Evolutionary conservation across 2,113 vertebrate genomes (phyloP).

Genomic region (Psophia crepitans): DNA sequence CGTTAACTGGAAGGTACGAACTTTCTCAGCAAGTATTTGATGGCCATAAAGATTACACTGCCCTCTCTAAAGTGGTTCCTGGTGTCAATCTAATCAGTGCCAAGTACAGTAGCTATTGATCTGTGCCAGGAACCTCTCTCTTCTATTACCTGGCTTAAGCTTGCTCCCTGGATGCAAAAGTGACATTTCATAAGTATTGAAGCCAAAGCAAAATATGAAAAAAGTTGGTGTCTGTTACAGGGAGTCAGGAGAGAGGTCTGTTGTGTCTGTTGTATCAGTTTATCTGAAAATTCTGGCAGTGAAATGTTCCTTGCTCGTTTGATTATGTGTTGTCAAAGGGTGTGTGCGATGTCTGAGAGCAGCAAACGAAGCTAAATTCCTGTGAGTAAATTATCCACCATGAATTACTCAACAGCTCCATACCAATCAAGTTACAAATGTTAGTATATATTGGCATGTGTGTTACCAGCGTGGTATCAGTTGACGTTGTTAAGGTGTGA

Average conservation of each 20-base stretch:
- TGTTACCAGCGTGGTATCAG: background rate
- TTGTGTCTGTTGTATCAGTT: background rate
- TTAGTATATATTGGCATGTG: background rate
- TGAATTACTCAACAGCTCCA: background rate
- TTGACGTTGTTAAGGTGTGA: background rate
- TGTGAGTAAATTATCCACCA: background rate
- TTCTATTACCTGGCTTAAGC: background rate
- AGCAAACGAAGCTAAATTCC: background rate
- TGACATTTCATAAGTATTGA: background rate
- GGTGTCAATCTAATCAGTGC: background rate
- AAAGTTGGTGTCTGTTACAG: background rate
- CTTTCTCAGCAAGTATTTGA: background rate
- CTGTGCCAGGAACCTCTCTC: background rate
- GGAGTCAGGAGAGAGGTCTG: background rate
- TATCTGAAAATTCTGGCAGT: background rate
- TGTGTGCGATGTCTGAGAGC: background rate
- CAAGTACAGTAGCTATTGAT: background rate
- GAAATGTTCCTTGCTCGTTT: fast-evolving
- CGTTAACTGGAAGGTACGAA: background rate
- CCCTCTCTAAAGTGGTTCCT: background rate
- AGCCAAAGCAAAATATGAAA: background rate
- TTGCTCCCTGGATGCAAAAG: background rate
- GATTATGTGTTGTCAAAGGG: background rate
- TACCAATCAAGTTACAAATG: background rate
- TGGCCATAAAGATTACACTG: background rate